Base-by-base conservation (phyloP, 37 sponge, comb jelly and placozoan genomes). In the Haliclona indistincta region DNA sequence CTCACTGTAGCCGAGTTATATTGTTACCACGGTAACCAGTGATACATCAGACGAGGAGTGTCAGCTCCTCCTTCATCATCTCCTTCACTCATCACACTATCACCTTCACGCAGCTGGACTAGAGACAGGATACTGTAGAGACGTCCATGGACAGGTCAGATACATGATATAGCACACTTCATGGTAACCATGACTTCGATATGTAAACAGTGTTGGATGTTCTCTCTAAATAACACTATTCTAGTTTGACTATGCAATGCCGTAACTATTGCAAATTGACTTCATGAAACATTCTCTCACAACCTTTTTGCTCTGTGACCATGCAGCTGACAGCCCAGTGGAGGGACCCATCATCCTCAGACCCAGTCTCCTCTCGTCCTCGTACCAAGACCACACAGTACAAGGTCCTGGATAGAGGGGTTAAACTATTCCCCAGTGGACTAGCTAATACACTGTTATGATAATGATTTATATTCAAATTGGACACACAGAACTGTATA, bases 71-170 rank as follows among this genome's bases (percentile, higher is more conserved):
- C 30, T 63, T n/a, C 20, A n/a, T 11, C 68, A 79, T 66, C 60
- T 83, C 13, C 30, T 52, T 8, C 84, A 87, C 39, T 20, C 2
- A 22, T 64, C 62, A 33, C 67, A 87, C 67, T 37, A 87, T 5
- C 45, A 34, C 37, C 51, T 87, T 25, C 68, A 78, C 34, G 76
- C 70, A 2, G 19, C 56, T 53, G 89, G 92, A 41, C 67, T 92
- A 42, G 15, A 35, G 29, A 83, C 84, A 42, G 92, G 92, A n/a
- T 76, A 84, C 45, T 77, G 70, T 42, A 87, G 52, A 35, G 92
- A 92, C 34, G 69, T 92, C 7, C 92, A 92, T 65, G 92, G 92
- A 54, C 72, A 87, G 80, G 92, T 92, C 28, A 10, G 78, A 56
- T 56, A 29, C 56, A 56, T 56, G 28, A 29, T 29, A 29, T 56